These are phyloP conservation scores for Zaprionus ornatus DNA, from an alignment of 1,140 invertebrate species.

Conservation along the genomic window DNA sequence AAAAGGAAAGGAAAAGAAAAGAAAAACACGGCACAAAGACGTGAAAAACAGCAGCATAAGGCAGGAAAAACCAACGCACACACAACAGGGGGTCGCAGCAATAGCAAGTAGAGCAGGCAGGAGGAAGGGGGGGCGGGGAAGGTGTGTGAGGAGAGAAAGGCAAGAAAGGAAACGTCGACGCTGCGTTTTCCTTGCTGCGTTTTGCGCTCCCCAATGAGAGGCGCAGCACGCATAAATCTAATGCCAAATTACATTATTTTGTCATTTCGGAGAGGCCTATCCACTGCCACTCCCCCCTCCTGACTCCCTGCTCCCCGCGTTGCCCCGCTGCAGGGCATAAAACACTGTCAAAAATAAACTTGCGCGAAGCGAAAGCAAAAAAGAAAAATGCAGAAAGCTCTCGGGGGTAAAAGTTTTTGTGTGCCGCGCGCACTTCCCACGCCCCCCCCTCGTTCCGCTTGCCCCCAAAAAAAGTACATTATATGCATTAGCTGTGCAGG, in stretches of 20 bases:
- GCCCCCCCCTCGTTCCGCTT: not conserved
- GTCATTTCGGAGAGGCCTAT: slow-evolving; percentile 60
- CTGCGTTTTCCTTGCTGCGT: slow-evolving; percentile 65
- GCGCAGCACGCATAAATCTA: slow-evolving; percentile 82
- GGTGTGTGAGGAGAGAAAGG: not conserved
- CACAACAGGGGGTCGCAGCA: slow-evolving; percentile 23
- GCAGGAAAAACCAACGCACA: slow-evolving; percentile 17
- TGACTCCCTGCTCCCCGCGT: not conserved
- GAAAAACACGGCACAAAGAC: slow-evolving; percentile 43
- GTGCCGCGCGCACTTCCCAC: not conserved
- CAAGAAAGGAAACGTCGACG: slow-evolving; percentile 65
- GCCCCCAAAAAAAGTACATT: slow-evolving; percentile 62
- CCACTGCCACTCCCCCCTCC: not conserved
- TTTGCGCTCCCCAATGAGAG: slow-evolving; percentile 30
- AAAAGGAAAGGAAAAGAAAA: slow-evolving; percentile 31
- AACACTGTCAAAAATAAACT: slow-evolving; percentile 81
- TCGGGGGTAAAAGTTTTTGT: slow-evolving; percentile 72
- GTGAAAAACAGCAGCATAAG: slow-evolving; percentile 30
- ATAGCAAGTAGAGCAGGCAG: not conserved
- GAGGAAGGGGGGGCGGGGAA: no score
- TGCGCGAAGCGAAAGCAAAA: slow-evolving; percentile 32
- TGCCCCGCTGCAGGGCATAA: slow-evolving; percentile 71
- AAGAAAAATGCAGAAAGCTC: slow-evolving; percentile 79
- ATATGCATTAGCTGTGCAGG: slow-evolving; percentile 65
- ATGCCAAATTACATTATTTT: slow-evolving; percentile 83